Evolutionary conservation across 2,888 invertebrate species (phyloP).

Genomic region (Synergus itoensis): DNA sequence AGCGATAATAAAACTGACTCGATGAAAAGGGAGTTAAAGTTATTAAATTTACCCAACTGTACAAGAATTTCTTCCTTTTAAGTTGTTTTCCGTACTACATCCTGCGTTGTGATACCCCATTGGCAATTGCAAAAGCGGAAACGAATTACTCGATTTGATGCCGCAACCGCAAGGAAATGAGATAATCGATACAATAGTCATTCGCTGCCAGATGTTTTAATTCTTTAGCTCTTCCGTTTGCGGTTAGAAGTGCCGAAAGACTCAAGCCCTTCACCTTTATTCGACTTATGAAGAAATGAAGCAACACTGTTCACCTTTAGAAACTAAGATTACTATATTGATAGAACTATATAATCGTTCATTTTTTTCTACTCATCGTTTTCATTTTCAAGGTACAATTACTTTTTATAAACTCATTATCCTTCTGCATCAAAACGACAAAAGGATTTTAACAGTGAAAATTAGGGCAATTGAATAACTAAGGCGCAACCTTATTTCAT

Average conservation of each 20-base stretch:
- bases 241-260: not conserved
- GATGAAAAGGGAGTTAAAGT: not conserved
- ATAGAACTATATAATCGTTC: not conserved
- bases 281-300: not conserved
- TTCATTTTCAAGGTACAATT: not conserved
- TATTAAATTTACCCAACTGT: not conserved
- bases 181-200: slow-evolving; percentile 37
- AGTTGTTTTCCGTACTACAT: not conserved
- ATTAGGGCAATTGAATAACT: slow-evolving; percentile 4
- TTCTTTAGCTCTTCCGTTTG: not conserved
- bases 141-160: not conserved
- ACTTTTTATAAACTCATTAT: not conserved
- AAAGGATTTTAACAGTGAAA: not conserved
- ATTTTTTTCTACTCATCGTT: not conserved
- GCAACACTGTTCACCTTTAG: not conserved
- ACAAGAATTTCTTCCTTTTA: not conserved
- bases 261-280: not conserved
- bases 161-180: slow-evolving; percentile 24
- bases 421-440: not conserved
- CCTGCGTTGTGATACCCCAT: not conserved
- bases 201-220: slow-evolving; percentile 22
- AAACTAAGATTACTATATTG: not conserved
- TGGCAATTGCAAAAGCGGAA: slow-evolving; percentile 32
- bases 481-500: not conserved
- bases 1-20: slow-evolving; percentile 5